Base-by-base conservation (phyloP, 2,797 vertebrate species). In the Xyrichtys novacula region DNA sequence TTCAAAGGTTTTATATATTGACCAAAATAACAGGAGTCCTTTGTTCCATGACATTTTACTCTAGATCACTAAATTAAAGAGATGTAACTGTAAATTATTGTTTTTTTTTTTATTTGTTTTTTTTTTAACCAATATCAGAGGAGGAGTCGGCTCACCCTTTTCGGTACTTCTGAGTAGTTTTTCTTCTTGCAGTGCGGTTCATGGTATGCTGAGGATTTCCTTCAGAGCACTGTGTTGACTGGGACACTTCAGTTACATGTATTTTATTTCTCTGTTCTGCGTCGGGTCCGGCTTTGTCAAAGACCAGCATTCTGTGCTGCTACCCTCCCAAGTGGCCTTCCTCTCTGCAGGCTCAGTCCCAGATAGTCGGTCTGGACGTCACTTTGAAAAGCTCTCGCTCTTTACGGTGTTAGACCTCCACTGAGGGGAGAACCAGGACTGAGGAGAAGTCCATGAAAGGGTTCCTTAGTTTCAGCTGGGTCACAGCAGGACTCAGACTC, bases 51-150 rank as follows among this genome's bases (percentile, higher is more conserved):
- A 78, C 23, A 17, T 78, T 84, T 83, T 82, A 54, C 58, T 88
- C 86, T 88, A 86, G 83, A 91, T 89, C 77, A 78, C 66, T 91
- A 89, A 86, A 90, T 91, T 80, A 82, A 91, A 89, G 83, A 84
- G 82, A 82, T 92, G 84, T 90, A 86, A 88, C 89, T 94, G 88
- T 95, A 94, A 93, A 91, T 85, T 91, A 65, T 46, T 85, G 71
- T 74, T 92, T 86, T 94, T 88, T 91, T n/a, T n/a, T n/a, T n/a
- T n/a, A n/a, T n/a, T n/a, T n/a, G n/a, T n/a, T n/a, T n/a, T n/a
- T n/a, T n/a, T n/a, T n/a, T n/a, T n/a, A n/a, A n/a, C n/a, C n/a
- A n/a, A 49, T 88, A 90, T 89, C 80, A 65, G 29, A 49, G 20
- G 31, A 73, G 20, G 62, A 83, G 69, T 68, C 65, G 43, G 38